phyloP scores from a whole-genome alignment of 2,888 invertebrate species.

The Acleris emargana region DNA sequence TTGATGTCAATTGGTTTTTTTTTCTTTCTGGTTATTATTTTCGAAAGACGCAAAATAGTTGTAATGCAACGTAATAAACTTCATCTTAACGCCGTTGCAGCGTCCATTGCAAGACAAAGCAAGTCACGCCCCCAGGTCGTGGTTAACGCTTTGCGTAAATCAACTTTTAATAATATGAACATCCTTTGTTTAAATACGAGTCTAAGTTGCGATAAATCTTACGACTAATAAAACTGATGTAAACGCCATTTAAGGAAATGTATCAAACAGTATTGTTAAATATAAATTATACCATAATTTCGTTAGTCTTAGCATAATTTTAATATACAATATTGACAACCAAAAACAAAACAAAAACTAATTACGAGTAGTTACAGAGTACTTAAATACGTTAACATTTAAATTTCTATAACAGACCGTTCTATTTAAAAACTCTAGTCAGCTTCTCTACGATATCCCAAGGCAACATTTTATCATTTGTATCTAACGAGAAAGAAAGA shows the following conservation, averaged over 20 bases:
- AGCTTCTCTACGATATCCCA: neutral
- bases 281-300: too few species aligned
- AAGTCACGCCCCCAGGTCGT: slow-evolving; percentile 43
- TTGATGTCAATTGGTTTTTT: too few species aligned
- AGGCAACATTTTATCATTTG: slow-evolving; percentile 17
- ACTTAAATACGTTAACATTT: too few species aligned
- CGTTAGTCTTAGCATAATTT: too few species aligned
- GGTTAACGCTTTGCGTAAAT: neutral
- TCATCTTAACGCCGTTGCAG: slow-evolving; percentile 12
- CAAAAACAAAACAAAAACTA: too few species aligned
- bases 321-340: too few species aligned
- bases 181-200: slow-evolving; percentile 1
- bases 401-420: too few species aligned
- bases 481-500: slow-evolving; percentile 27
- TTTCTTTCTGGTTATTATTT: too few species aligned
- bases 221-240: slow-evolving; percentile 28
- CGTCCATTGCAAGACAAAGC: slow-evolving; percentile 49
- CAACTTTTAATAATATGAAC: slow-evolving; percentile 1
- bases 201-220: slow-evolving; percentile 29
- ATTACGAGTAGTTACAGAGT: too few species aligned
- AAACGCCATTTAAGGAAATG: neutral
- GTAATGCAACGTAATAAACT: neutral
- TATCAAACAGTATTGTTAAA: too few species aligned
- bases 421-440: too few species aligned
- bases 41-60: too few species aligned